Base-by-base conservation (phyloP, 2,888 invertebrate species). In the Clostera curtula region DNA sequence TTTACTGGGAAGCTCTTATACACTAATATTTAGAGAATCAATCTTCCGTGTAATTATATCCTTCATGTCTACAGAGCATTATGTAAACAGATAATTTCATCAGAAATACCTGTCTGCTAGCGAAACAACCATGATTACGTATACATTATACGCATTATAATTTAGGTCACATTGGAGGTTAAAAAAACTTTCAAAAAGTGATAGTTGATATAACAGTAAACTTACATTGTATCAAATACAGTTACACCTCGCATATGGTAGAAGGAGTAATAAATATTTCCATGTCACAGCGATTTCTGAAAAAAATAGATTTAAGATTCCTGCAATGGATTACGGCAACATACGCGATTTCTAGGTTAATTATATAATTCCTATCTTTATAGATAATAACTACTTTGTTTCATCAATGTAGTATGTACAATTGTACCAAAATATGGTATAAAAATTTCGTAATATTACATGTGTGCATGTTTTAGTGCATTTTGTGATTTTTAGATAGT, bases 401-500 rank as follows among this genome's bases (percentile, higher is more conserved):
- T 69, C 60, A 63, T 62, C 55, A 61, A 56, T 60, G 56, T 58
- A 56, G 56, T 56, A 60, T 69, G 68, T 74, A 71, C 69, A 74
- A 75, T 65, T 56, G 65, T 77, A 77, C 77, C 72, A 64, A 7
- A 67, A 66, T 57, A 51, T 53, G 77, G 75, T 79, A 77, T 76
- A 68, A 77, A 74, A 80, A 74, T 69, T 61, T 69, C 67, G 52
- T 70, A 71, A 70, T 70, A 71, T 69, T 75, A 73, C 73, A 76
- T 75, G 65, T 76, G 75, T 83, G 83, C 83, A 83, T 83, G 83
- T 83, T 83, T 83, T 83, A 83, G 82, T 83, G 83, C 83, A 83
- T 83, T 83, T 83, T 83, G 83, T 83, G 82, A 83, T 83, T 80
- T 61, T 72, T 82, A 83, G 77, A 64, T 83, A 83, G 80, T 75